Evolutionary conservation across 2,113 vertebrate species (phyloP).

Genomic region (Pantherophis guttatus): DNA sequence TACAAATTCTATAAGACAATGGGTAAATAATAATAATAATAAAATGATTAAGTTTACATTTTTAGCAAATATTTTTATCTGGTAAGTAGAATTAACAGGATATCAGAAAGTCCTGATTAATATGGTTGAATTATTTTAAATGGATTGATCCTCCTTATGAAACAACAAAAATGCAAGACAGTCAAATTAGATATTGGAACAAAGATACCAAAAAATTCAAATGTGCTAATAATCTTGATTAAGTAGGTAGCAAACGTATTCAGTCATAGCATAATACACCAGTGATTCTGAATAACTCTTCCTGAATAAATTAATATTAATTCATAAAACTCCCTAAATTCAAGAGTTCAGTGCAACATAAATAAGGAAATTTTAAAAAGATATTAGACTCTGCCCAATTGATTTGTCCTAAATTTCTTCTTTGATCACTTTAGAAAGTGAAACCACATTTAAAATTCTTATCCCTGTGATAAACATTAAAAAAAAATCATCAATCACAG

Average conservation of each 20-base stretch:
- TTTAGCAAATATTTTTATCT: neutral
- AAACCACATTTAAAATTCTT: neutral
- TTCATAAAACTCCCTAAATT: neutral
- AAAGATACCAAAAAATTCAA: neutral
- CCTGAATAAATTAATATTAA: neutral
- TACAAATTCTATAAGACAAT: slow-evolving; percentile 61
- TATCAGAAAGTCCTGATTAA: neutral
- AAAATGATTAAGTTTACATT: neutral
- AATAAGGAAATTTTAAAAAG: neutral
- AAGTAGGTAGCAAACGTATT: neutral
- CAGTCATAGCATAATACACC: neutral
- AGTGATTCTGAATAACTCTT: neutral
- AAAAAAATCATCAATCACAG: neutral
- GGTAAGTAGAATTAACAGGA: neutral
- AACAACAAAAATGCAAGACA: neutral
- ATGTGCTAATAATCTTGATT: neutral
- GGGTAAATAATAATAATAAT: slow-evolving; percentile 7
- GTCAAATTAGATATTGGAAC: neutral
- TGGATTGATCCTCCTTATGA: neutral
- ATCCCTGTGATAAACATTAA: neutral
- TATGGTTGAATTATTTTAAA: neutral
- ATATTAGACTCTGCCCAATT: neutral
- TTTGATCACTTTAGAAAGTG: neutral
- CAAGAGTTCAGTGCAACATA: neutral
- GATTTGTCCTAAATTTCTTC: neutral